Evolutionary conservation across 1,140 invertebrate genomes (phyloP), one percentile per base, ranked within the genome.

Genomic region (Heliconius congener): DNA sequence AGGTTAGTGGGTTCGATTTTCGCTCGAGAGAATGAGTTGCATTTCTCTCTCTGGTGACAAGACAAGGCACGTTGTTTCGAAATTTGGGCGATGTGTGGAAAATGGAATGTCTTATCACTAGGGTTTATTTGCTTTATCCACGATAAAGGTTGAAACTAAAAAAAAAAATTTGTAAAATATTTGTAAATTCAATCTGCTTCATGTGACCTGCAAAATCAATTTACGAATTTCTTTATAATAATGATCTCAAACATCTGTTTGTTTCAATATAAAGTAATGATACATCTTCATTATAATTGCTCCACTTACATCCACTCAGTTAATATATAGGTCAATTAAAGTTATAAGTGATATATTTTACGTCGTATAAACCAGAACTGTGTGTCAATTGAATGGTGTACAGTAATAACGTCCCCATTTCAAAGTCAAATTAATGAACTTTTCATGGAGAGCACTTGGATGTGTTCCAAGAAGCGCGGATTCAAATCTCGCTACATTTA

Each of bases 251-350:
- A 5, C 27, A 30, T 27, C 9, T 66, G 8, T 66, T 66, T 30
- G 5, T 11, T 27, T 66, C 27, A 27, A 27, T 27, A 13, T 30
- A 27, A 66, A 3, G 60, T 16, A 16, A 30, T 66, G 9, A 27
- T 60, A 60, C n/a, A 27, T 8, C 23, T 57, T 3, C 23, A 23
- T 27, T 60, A 60, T 27, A 60, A 60, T 60, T 60, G 57, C 57
- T 60, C 57, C 57, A 11, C 34, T 37, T 37, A 37, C 11, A 66
- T 66, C 23, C 9, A 66, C 60, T 66, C 60, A 16, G 60, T 30
- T 66, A 66, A 66, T 30, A 66, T 66, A 30, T 66, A 30, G 60
- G 60, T 66, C 60, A 66, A 30, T 66, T 30, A 30, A 66, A 30
- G 60, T 6, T 66, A 66, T 13, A 66, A 66, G 11, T 30, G 27